These are phyloP conservation scores for Heterocephalus glaber DNA, from an alignment of 2,113 vertebrate species.

Conservation along the genomic window DNA sequence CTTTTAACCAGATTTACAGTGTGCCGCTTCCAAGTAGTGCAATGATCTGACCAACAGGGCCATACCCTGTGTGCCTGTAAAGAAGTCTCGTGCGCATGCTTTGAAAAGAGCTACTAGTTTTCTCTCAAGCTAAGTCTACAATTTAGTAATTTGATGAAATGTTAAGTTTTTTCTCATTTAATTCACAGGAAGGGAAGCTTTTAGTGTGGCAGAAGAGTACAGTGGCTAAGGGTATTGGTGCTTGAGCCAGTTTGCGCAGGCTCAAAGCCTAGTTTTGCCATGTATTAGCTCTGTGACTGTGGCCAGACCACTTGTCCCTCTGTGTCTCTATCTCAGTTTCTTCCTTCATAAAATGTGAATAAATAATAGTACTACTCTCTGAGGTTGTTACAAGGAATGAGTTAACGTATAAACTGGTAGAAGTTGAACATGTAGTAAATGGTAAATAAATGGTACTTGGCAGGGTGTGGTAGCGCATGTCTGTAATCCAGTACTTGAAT, in stretches of 20 bases:
- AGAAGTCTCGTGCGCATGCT: conserved; percentile 43
- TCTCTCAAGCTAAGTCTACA: conserved; percentile 15
- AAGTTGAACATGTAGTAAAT: background rate
- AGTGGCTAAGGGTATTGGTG: background rate
- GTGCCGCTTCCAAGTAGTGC: conserved; percentile 54
- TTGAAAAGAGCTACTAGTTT: conserved; percentile 24
- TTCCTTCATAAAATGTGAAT: conserved; percentile 21
- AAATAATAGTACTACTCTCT: background rate
- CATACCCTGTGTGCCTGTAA: conserved; percentile 28
- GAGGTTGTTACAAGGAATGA: background rate
- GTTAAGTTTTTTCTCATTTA: conserved; percentile 23
- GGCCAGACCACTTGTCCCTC: background rate
- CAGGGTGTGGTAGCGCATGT: background rate
- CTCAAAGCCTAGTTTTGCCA: background rate
- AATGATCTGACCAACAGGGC: conserved; percentile 40
- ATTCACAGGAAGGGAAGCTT: conserved; percentile 2
- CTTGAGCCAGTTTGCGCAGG: background rate
- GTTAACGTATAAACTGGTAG: background rate
- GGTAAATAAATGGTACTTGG: background rate
- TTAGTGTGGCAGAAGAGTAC: background rate
- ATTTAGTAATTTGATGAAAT: conserved; percentile 41
- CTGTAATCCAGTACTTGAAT: background rate
- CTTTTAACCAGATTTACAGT: conserved; percentile 60
- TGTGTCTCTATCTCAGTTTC: conserved; percentile 31
- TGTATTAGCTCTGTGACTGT: background rate